Percentiles rank a stretch among this genome's conserved stretches.
phyloP scores from a whole-genome alignment of 2,113 vertebrate genomes.

The Myanophis thanlyinensis region DNA sequence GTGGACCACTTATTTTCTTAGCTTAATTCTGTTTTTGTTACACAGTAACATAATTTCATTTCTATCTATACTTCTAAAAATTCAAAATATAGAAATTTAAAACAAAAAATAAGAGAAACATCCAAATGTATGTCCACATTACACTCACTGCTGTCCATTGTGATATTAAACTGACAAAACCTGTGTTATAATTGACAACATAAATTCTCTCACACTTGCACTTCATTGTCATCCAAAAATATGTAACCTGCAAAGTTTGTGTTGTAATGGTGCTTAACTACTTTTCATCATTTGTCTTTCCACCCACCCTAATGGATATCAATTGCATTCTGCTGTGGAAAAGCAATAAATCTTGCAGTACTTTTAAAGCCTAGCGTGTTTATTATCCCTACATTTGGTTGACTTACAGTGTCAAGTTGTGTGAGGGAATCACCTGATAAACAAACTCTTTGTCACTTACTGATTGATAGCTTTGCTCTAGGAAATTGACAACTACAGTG shows the following conservation, averaged over 20 bases:
- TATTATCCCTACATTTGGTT: neutral
- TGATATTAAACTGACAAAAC: neutral
- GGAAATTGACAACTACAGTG: neutral
- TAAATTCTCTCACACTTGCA: neutral
- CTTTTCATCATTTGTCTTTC: neutral
- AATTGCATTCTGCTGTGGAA: neutral
- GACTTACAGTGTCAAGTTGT: neutral
- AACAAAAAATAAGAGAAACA: neutral
- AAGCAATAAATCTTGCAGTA: neutral
- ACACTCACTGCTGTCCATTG: neutral
- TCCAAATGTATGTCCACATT: neutral
- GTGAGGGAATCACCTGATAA: neutral
- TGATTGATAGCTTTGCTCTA: neutral
- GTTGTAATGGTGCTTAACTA: neutral
- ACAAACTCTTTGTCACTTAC: neutral
- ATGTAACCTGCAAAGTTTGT: neutral
- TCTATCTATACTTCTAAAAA: neutral
- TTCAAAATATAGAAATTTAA: neutral
- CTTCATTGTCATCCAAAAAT: neutral
- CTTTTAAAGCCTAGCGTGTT: neutral
- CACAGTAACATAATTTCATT: neutral
- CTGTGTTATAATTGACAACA: neutral
- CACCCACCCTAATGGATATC: neutral
- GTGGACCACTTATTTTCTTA: neutral
- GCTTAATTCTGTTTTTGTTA: neutral